phyloP scores from a whole-genome alignment of 2,113 vertebrate genomes.

The Oreochromis niloticus region DNA sequence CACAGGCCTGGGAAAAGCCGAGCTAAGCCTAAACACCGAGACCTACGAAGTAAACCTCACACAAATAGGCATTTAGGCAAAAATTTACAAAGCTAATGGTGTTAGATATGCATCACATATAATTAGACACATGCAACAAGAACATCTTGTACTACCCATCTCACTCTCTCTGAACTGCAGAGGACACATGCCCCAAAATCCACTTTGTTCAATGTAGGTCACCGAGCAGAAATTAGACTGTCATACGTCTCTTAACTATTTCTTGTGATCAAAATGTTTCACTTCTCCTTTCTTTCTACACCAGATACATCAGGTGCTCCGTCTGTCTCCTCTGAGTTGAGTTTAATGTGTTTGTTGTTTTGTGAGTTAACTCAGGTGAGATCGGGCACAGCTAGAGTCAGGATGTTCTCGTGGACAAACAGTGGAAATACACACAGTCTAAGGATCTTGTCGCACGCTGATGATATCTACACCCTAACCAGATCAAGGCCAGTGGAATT shows the following conservation, averaged over 20 bases:
- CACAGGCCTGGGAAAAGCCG: constrained; percentile 9
- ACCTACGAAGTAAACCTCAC: not conserved
- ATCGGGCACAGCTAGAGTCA: not conserved
- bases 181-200: constrained; percentile 11
- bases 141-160: constrained; percentile 12
- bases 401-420: not conserved
- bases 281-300: not conserved
- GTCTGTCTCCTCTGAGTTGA: not conserved
- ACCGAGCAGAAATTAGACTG: not conserved
- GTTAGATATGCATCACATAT: constrained; percentile 27
- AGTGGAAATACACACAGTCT: not conserved
- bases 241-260: not conserved
- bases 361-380: not conserved
- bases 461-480: not conserved
- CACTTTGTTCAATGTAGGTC: not conserved
- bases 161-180: not conserved
- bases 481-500: not conserved
- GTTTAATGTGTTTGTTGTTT: not conserved
- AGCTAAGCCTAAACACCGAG: not conserved
- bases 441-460: not conserved
- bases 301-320: not conserved
- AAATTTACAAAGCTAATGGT: not conserved
- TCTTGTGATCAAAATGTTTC: not conserved
- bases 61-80: constrained; percentile 18
- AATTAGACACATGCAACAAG: constrained; percentile 9